phyloP scores from a whole-genome alignment of 2,888 invertebrate species.

The Pemphredon lugubris region DNA sequence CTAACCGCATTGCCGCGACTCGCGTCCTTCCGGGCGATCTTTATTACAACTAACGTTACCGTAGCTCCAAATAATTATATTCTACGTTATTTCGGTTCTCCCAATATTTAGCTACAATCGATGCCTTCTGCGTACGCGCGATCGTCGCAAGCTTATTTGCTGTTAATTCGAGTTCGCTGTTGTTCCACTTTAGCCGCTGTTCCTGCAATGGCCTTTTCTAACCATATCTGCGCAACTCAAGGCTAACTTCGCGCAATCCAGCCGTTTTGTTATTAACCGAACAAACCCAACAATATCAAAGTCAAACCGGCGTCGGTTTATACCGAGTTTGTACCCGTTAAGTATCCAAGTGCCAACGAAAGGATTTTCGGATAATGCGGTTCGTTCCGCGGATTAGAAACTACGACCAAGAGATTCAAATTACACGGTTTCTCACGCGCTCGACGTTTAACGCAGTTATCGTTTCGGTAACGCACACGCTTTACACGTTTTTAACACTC shows the following conservation, averaged over 20 bases:
- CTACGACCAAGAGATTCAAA: neutral
- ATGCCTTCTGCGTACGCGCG: slow-evolving; percentile 19
- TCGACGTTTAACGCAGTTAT: no score
- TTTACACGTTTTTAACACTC: no score
- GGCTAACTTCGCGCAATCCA: neutral
- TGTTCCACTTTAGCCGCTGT: neutral
- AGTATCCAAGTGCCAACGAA: slow-evolving; percentile 1
- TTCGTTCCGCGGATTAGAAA: neutral
- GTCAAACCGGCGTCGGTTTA: neutral
- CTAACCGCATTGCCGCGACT: no score
- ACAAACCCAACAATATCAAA: slow-evolving; percentile 22
- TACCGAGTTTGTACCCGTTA: slow-evolving; percentile 2
- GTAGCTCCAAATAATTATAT: no score
- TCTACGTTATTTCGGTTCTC: no score
- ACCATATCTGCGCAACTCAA: neutral
- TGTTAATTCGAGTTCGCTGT: slow-evolving; percentile 2
- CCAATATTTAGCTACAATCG: no score
- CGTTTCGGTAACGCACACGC: neutral
- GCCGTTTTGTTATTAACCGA: slow-evolving; percentile 9
- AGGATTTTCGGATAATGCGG: slow-evolving; percentile 3
- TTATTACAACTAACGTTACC: no score
- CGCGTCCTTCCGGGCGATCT: no score
- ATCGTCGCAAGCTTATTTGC: slow-evolving; percentile 27
- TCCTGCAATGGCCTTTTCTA: slow-evolving; percentile 8
- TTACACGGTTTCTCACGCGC: no score